Base-by-base conservation (phyloP, 2,797 vertebrate genomes). In the Pseudomugil tenellus region DNA sequence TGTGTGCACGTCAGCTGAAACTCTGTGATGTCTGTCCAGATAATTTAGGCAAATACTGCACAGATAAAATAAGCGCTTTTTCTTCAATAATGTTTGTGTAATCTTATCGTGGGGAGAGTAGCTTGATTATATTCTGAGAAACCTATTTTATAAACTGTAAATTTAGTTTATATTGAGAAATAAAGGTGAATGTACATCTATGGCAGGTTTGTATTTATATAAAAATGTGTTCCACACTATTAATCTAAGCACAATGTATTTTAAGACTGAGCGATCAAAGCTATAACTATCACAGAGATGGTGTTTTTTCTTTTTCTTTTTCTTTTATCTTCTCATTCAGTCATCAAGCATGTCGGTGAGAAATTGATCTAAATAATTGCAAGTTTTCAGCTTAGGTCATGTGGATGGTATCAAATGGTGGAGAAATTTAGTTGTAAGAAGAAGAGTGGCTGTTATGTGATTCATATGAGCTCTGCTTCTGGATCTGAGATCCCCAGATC, bases 161-260 rank as follows among this genome's bases (percentile, higher is more conserved):
- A 88, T 90, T 21, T 80, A 85, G 80, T 84, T 83, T 90, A 88
- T 89, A 90, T 86, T 79, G 74, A 84, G 72, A 87, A 76, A 86
- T 87, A 55, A 88, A 84, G 82, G 90, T 90, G 89, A 93, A 91
- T 92, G 90, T 92, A 92, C 81, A 84, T 92, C 86, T 87, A 89
- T 79, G 83, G 83, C 73, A 83, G 84, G 90, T 90, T 92, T 92
- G 85, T 90, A 84, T 91, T 91, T 89, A 80, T 89, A 84, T 90
- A 64, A 76, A 80, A 78, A 72, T 57, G 59, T 88, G 85, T 90
- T 75, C 64, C 37, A 59, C 80, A 89, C 89, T 88, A 88, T 90
- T 88, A 89, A 87, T 89, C 84, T 54, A 92, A 94, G 92, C 93
- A 93, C 93, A 94, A 92, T 86, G 85, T 86, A 88, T 92, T 89